These are phyloP conservation scores for Bombylius discolor DNA, from an alignment of 2,888 invertebrate species.

Conservation along the genomic window DNA sequence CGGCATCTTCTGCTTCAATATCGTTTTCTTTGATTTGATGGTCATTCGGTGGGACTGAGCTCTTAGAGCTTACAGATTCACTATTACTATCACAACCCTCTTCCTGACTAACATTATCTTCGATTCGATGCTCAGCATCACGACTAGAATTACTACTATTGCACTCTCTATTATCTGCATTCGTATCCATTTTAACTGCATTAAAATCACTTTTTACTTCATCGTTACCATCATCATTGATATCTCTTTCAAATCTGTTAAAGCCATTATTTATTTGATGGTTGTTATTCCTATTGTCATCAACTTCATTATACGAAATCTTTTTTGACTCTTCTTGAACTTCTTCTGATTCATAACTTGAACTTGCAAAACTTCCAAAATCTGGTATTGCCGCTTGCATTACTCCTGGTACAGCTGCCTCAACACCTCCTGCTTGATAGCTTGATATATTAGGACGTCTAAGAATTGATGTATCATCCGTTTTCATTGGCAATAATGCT, in stretches of 20 bases:
- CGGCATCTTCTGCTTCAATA: background rate
- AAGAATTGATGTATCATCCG: too few species aligned
- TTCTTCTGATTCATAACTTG: background rate
- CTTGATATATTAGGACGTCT: too few species aligned
- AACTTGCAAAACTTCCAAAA: too few species aligned
- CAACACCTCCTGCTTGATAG: too few species aligned
- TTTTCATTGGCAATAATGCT: background rate
- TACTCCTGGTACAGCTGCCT: too few species aligned
- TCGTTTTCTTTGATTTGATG: background rate
- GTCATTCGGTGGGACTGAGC: background rate
- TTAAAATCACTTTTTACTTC: background rate
- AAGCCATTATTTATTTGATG: background rate
- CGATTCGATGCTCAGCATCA: background rate
- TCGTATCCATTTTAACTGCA: background rate
- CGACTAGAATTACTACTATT: conserved; percentile 1
- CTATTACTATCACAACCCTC: conserved; percentile 9
- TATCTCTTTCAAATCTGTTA: too few species aligned
- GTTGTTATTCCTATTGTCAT: background rate
- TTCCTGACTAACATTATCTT: background rate
- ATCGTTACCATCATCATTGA: background rate
- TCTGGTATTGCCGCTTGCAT: too few species aligned
- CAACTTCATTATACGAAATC: background rate
- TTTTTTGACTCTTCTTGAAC: background rate
- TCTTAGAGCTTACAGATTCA: background rate
- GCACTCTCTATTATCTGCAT: background rate